These are phyloP conservation scores for Remorina albescens DNA, from an alignment of 2,797 vertebrate genomes.

Conservation along the genomic window DNA sequence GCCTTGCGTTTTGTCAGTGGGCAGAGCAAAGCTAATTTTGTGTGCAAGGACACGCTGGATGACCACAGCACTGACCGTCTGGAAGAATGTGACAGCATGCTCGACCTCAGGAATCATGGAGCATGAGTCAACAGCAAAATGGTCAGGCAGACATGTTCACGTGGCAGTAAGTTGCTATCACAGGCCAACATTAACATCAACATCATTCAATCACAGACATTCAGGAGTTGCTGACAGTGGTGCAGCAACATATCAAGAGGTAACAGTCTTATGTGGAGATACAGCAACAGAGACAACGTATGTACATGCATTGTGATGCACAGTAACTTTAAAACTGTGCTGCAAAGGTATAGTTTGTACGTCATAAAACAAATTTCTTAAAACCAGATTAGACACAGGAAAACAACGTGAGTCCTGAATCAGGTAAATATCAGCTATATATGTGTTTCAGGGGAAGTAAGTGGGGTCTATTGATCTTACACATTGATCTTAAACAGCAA, in stretches of 20 bases:
- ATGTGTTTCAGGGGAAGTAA: too few relatives aligned
- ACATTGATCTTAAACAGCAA: background rate
- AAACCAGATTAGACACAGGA: background rate
- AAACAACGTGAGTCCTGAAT: background rate
- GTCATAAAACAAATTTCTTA: background rate
- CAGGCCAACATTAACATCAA: slow-evolving; percentile 11
- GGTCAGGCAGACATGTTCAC: slow-evolving; percentile 39
- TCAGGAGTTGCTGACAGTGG: background rate
- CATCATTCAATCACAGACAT: slow-evolving; percentile 14
- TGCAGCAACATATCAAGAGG: background rate
- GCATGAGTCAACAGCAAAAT: slow-evolving; percentile 51
- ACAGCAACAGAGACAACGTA: background rate
- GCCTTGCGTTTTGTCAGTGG: slow-evolving; percentile 51
- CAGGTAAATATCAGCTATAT: background rate
- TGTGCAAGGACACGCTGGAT: slow-evolving; percentile 40
- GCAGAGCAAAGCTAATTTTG: slow-evolving; percentile 36
- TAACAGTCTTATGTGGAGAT: background rate
- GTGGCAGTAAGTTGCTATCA: slow-evolving; percentile 26
- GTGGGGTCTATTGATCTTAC: background rate
- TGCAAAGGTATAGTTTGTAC: background rate
- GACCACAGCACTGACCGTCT: slow-evolving; percentile 42
- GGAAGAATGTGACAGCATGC: slow-evolving; percentile 42
- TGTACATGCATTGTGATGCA: background rate
- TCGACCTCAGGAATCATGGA: slow-evolving; percentile 49
- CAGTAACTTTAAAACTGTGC: background rate